Evolutionary conservation across 2,113 vertebrate genomes (phyloP).

Genomic region (Zapus hudsonius): DNA sequence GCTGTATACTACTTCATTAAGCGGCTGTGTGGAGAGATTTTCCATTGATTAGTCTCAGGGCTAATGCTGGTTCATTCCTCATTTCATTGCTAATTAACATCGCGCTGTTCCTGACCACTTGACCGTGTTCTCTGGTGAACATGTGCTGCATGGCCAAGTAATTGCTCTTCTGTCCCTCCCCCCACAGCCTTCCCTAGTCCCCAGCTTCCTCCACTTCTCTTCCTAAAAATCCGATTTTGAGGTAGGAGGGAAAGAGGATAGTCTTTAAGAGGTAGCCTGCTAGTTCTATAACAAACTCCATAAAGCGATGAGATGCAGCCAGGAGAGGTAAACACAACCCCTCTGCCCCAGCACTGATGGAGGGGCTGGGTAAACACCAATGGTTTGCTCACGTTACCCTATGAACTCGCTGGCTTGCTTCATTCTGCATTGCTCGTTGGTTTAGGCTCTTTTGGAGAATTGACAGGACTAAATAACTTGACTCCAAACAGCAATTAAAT

Average conservation of each 20-base stretch:
- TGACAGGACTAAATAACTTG: conserved; percentile 70
- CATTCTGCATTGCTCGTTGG: conserved; percentile 60
- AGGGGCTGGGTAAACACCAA: conserved; percentile 72
- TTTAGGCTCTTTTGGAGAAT: conserved; percentile 76
- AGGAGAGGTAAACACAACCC: conserved; percentile 70
- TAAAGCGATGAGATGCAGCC: conserved; percentile 56
- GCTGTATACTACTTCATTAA: conserved; percentile 92
- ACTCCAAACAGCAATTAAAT: conserved; percentile 54
- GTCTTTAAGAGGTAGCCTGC: conserved; percentile 61
- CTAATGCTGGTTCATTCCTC: conserved; percentile 96
- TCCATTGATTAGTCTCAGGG: conserved; percentile 96
- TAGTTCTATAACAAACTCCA: conserved; percentile 70
- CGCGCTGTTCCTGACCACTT: conserved; percentile 89
- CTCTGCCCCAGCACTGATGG: conserved; percentile 65
- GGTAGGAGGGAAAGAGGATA: conserved; percentile 32
- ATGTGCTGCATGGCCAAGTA: conserved; percentile 85
- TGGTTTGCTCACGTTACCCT: conserved; percentile 65
- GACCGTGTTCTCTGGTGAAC: conserved; percentile 87
- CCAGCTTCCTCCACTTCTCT: background rate
- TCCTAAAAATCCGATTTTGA: conserved; percentile 78
- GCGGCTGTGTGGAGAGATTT: conserved; percentile 93
- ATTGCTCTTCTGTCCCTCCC: conserved; percentile 30
- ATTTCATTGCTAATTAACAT: conserved; percentile 94
- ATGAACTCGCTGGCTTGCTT: conserved; percentile 67
- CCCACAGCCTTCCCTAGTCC: background rate